Evolutionary conservation across 2,113 vertebrate genomes (phyloP), one percentile per base, ranked within the genome.

Genomic region (Rhadina sibilatrix): DNA sequence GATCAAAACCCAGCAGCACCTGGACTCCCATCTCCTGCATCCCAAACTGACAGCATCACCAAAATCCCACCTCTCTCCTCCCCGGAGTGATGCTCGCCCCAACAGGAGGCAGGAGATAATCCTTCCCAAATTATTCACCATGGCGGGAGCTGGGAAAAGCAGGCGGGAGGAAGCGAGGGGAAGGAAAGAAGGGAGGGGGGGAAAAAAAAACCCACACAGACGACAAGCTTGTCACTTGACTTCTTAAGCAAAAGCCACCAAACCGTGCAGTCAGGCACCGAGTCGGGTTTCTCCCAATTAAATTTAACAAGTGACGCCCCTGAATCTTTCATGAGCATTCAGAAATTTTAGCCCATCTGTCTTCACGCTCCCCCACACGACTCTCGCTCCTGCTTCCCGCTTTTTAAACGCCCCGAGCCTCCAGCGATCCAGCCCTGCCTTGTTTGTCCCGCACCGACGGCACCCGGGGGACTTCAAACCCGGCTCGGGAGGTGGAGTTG

Each of bases 321-420:
- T 98, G 97, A 98, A 98, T 98, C 96, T 98, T 98, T 98, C 97
- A 97, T 98, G 97, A 98, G 97, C 91, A 1, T 87, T 94, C 85
- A 27, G 95, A 94, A 81, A 89, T 94, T 95, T 97, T 94, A 97
- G 95, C 90, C 96, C 93, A 63, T 94, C 96, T 96, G 95, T 94
- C 94, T 95, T 54, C 52, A 27, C 7, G 5, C 87, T 49, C 95
- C 57, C 83, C 57, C 83, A 64, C 63, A 69, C 65, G 63, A 7
- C 46, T 64, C 77, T 81, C 47, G 0, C 53, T 91, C 60, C 46
- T 16, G 49, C 46, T 92, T 92, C 15, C 4, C 3, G 60, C 69
- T 57, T 79, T 79, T 77, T 47, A 70, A 94, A 79, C 22, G 0
- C 49, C 35, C 44, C 18, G 7, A 59, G 38, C 33, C 89, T 46